Evolutionary conservation across 2,888 invertebrate genomes (phyloP).

Genomic region (Tenthredo mesomela): DNA sequence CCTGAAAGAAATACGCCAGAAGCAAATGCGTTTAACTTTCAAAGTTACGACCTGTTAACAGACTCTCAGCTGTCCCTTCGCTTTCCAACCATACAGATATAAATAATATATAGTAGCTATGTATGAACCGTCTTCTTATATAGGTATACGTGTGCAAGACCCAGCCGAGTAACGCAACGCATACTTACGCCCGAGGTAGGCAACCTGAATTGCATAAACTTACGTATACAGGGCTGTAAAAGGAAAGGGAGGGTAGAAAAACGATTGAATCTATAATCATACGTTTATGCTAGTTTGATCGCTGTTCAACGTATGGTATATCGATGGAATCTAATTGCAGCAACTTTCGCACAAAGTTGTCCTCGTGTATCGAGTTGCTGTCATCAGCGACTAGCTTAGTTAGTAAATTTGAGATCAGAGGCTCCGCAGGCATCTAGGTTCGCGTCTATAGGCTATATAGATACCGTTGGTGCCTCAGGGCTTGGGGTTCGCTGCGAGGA

Average conservation of each 20-base stretch:
- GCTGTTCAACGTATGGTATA: neutral
- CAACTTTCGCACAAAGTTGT: conserved; percentile 28
- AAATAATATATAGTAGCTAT: neutral
- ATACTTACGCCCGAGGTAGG: neutral
- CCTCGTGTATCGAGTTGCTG: conserved; percentile 27
- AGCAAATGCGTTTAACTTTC: neutral
- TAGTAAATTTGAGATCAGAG: conserved; percentile 50
- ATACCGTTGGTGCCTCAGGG: conserved; percentile 34
- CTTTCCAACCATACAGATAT: neutral
- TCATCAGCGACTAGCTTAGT: conserved; percentile 25
- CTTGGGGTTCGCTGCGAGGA: conserved; percentile 35
- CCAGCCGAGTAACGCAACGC: neutral
- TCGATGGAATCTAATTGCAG: conserved; percentile 21
- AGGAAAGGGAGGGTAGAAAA: neutral
- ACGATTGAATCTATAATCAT: neutral
- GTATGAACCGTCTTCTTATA: neutral
- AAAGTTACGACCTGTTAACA: conserved; percentile 28
- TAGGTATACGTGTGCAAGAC: neutral
- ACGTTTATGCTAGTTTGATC: conserved; percentile 11
- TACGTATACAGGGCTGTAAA: neutral
- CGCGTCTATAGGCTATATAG: conserved; percentile 25
- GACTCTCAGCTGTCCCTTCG: neutral
- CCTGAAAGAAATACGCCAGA: neutral
- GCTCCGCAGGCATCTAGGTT: conserved; percentile 30
- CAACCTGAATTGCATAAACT: conserved; percentile 10